phyloP scores from a whole-genome alignment of 2,888 invertebrate species.

The Ceraclea dissimilis region DNA sequence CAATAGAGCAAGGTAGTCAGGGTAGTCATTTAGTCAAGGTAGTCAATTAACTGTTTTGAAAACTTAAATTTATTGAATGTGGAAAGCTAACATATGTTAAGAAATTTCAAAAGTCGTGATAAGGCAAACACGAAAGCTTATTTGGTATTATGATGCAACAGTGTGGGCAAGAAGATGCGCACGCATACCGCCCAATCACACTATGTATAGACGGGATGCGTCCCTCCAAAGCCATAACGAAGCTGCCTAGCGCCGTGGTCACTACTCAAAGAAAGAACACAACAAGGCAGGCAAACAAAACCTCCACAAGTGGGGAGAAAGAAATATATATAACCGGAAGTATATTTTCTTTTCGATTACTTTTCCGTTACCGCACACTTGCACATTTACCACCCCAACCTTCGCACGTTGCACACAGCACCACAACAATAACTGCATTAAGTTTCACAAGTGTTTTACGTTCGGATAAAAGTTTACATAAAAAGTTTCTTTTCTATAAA shows the following conservation, averaged over 20 bases:
- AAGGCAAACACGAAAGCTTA: too few species aligned
- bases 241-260: conserved; percentile 12
- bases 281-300: neutral
- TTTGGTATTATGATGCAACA: conserved; percentile 15
- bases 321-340: conserved; percentile 1
- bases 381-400: too few species aligned
- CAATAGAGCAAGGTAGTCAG: too few species aligned
- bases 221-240: conserved; percentile 7
- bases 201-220: conserved; percentile 1
- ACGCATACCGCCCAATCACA: conserved; percentile 7
- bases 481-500: too few species aligned
- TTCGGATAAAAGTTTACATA: too few species aligned
- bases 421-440: too few species aligned
- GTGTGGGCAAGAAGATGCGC: conserved; percentile 14
- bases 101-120: neutral
- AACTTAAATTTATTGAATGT: neutral
- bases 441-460: too few species aligned
- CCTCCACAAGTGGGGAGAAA: neutral
- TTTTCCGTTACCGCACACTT: conserved; percentile 4
- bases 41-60: neutral
- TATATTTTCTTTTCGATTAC: conserved; percentile 11
- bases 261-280: neutral
- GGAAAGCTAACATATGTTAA: neutral
- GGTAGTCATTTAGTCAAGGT: too few species aligned
- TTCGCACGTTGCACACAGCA: neutral